Base-by-base conservation (phyloP, 2,888 invertebrate species). In the Oscheius sp. region DNA sequence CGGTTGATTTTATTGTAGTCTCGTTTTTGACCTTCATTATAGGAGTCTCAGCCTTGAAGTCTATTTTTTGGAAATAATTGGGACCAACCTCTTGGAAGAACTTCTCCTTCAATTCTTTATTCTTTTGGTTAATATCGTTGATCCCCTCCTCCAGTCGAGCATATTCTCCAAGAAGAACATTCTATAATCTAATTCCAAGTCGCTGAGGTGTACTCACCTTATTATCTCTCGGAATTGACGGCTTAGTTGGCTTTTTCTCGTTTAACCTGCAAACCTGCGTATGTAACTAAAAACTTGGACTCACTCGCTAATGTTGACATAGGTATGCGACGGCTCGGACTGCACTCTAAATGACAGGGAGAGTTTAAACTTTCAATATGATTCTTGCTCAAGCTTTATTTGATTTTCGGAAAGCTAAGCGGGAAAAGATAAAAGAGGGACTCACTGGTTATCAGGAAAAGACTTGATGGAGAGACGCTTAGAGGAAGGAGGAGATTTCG, bases 221-320 rank as follows among this genome's bases (percentile, higher is more conserved):
- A 34, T 55, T 33, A 17, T 55, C 33, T 15, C 34, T 34, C 20
- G 15, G 17, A 10, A 6, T 20, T 15, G 52, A 52, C n/a, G 34
- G 17, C 23, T 34, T 55, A n/a, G 33, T 55, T n/a, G 34, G 34
- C 25, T 55, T 55, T n/a, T 34, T 33, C 33, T 15, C 25, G 55
- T 55, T 34, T 20, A 34, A 55, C 55, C 55, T 55, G 33, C 55
- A 55, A 55, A 20, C 20, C 33, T 20, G 20, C 34, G 55, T 55
- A 34, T 20, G 55, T 55, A 55, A 55, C 55, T 20, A 33, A 55
- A 58, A 58, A 39, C 58, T 37, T 57, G 15, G 58, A 63, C 64
- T 48, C 45, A 64, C 64, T 64, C 64, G 31, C 15, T 50, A 20
- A 64, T 64, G 48, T 64, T 64, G 33, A 64, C 64, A 48, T 64